Conservation (phyloP, 2,113 vertebrate species). For the Rhinogobius similis region DNA sequence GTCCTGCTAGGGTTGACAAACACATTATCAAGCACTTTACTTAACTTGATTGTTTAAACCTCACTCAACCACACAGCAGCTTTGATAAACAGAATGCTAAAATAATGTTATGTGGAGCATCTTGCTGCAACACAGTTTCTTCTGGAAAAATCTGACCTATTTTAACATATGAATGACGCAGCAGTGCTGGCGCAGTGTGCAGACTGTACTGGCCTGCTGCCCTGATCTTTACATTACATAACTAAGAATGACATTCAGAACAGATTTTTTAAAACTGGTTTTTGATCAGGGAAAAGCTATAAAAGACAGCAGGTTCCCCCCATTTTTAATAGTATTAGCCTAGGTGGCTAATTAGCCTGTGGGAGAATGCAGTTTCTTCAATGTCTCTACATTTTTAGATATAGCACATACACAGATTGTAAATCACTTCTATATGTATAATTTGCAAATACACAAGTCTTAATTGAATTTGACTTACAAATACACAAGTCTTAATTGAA, state of each 20-base stretch:
- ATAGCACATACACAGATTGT: too few relatives aligned
- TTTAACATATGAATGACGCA: slow-evolving; percentile 5
- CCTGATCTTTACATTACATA: slow-evolving; percentile 8
- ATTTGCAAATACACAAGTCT: too few relatives aligned
- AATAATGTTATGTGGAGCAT: background rate
- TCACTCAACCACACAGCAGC: background rate
- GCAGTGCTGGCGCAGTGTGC: slow-evolving; percentile 9
- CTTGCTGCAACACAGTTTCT: slow-evolving; percentile 2
- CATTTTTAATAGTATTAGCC: background rate
- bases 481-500: too few relatives aligned
- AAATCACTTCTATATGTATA: too few relatives aligned
- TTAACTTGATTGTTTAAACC: background rate
- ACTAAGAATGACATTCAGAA: slow-evolving; percentile 1
- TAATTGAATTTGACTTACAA: too few relatives aligned
- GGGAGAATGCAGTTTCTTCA: background rate
- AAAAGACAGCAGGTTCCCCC: background rate
- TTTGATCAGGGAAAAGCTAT: background rate
- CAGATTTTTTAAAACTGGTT: background rate
- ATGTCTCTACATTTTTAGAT: too few relatives aligned
- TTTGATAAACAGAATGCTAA: background rate
- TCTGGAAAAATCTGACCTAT: slow-evolving; percentile 10
- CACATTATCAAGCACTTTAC: background rate
- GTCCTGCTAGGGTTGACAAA: background rate
- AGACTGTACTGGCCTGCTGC: slow-evolving; percentile 4
- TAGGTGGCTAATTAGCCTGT: too few relatives aligned